Conservation (phyloP, 1,140 invertebrate genomes). For the Drosophila novamexicana region DNA sequence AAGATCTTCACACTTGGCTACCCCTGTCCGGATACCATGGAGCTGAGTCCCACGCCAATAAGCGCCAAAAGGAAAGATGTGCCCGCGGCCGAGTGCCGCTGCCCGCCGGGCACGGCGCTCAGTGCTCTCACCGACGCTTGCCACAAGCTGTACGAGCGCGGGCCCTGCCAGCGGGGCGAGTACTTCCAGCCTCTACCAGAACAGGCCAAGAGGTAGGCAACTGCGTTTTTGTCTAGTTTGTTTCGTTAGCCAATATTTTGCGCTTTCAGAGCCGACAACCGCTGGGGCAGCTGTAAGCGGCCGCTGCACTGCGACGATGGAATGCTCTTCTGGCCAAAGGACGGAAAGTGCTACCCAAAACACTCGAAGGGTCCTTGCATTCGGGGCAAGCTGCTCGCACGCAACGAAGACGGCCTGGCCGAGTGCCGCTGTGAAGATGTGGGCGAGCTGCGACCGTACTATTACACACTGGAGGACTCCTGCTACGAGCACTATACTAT, state of each 20-base stretch:
- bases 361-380: slow-evolving; percentile 90
- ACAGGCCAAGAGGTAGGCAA: slow-evolving; percentile 56
- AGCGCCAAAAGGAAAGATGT: slow-evolving; percentile 74
- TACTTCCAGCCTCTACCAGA: slow-evolving; percentile 73
- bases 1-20: slow-evolving; percentile 92
- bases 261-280: slow-evolving; percentile 64
- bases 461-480: slow-evolving; percentile 86
- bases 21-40: slow-evolving; percentile 93
- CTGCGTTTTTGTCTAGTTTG: neutral
- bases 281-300: slow-evolving; percentile 89
- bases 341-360: slow-evolving; percentile 89
- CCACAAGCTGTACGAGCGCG: slow-evolving; percentile 89
- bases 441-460: slow-evolving; percentile 85
- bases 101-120: slow-evolving; percentile 90
- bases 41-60: slow-evolving; percentile 87
- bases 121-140: slow-evolving; percentile 86
- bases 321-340: slow-evolving; percentile 90
- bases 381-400: slow-evolving; percentile 88
- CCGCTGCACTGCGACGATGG: slow-evolving; percentile 86
- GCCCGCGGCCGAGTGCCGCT: slow-evolving; percentile 88
- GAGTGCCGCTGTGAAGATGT: slow-evolving; percentile 86
- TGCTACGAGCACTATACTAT: slow-evolving; percentile 92
- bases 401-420: slow-evolving; percentile 86
- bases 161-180: slow-evolving; percentile 89
- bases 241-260: neutral